phyloP scores from a whole-genome alignment of 2,888 invertebrate genomes.

The Stenodera caucasica region DNA sequence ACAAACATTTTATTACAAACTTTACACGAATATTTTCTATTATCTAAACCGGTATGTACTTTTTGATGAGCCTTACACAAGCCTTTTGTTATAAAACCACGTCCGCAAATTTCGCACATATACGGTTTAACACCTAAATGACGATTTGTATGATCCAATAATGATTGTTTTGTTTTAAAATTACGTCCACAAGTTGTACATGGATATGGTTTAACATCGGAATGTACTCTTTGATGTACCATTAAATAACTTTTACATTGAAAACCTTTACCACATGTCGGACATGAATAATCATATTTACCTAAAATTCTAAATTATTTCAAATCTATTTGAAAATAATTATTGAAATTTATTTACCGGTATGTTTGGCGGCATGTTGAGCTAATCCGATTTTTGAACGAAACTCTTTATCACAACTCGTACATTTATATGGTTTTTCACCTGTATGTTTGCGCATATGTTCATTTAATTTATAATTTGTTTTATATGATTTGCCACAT shows the following conservation, averaged over 20 bases:
- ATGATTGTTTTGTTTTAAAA: conserved; percentile 64
- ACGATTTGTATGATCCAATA: conserved; percentile 63
- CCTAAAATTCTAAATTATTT: no score
- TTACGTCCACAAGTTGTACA: conserved; percentile 62
- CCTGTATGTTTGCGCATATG: conserved; percentile 65
- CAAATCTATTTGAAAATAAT: no score
- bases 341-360: no score
- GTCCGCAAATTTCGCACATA: conserved; percentile 61
- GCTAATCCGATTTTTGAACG: conserved; percentile 64
- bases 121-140: conserved; percentile 65
- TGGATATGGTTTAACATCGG: conserved; percentile 61
- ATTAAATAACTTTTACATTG: conserved; percentile 64
- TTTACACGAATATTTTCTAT: conserved; percentile 62
- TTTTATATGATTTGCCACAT: conserved; percentile 62
- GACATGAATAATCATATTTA: conserved; percentile 61
- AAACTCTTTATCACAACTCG: conserved; percentile 62
- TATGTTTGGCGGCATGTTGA: conserved; percentile 64
- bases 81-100: conserved; percentile 64
- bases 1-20: conserved; percentile 65
- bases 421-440: conserved; percentile 63
- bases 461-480: conserved; percentile 63
- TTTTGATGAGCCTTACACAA: conserved; percentile 63
- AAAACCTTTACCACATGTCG: conserved; percentile 64
- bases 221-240: conserved; percentile 64
- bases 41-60: conserved; percentile 62